phyloP scores from a whole-genome alignment of 2,888 invertebrate genomes.

The Apoderus coryli region DNA sequence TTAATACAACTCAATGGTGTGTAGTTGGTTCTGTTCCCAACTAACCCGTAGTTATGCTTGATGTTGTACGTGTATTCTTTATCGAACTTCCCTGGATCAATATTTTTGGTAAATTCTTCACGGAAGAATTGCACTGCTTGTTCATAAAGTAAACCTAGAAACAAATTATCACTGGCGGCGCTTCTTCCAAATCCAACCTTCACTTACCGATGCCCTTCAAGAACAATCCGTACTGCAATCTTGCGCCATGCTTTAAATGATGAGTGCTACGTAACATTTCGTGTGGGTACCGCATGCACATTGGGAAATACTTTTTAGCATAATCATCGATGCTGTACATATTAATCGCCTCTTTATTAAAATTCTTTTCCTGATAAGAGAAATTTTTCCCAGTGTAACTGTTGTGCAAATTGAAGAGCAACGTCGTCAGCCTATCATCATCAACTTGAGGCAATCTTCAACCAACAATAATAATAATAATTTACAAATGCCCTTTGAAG shows the following conservation, averaged over 20 bases:
- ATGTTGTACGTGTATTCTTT: conserved; percentile 85
- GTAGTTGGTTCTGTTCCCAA: conserved; percentile 74
- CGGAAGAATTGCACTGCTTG: conserved; percentile 85
- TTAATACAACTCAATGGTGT: conserved; percentile 84
- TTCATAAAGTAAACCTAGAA: conserved; percentile 67
- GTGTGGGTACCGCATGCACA: conserved; percentile 92
- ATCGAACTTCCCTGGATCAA: conserved; percentile 79
- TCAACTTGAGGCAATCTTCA: conserved; percentile 60
- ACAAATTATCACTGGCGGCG: conserved; percentile 2
- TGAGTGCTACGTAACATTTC: conserved; percentile 63
- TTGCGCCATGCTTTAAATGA: conserved; percentile 77
- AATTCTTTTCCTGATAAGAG: conserved; percentile 29
- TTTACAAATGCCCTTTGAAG: too few species aligned
- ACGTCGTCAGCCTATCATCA: conserved; percentile 62
- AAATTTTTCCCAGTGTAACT: conserved; percentile 77
- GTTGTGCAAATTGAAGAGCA: conserved; percentile 65
- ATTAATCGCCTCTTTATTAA: conserved; percentile 22
- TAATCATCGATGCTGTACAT: conserved; percentile 49
- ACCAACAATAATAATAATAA: conserved; percentile 44
- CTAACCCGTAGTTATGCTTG: conserved; percentile 80
- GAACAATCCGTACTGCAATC: conserved; percentile 86
- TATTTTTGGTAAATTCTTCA: conserved; percentile 75
- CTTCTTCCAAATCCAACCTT: not conserved
- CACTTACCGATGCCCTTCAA: conserved; percentile 53
- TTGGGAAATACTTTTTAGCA: conserved; percentile 73